Evolutionary conservation across 2,797 vertebrate genomes (phyloP).

Genomic region (Acrocephalus scirpaceus): DNA sequence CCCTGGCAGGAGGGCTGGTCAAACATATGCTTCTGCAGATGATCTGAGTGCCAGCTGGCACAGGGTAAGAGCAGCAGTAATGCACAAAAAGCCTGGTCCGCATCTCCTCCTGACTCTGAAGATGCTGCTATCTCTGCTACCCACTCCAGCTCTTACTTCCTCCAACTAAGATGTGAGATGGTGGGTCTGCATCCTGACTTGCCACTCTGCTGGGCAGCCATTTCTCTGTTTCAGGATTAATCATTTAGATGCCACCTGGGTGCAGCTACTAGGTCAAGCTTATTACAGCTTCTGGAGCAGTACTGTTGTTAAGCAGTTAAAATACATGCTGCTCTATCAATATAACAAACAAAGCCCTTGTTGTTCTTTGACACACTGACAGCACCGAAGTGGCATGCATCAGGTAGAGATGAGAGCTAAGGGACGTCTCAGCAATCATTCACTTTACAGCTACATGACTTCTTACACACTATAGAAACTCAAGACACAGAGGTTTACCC

Average conservation of each 20-base stretch:
- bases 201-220: not conserved
- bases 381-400: not conserved
- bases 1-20: constrained; percentile 12
- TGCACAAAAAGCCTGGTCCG: not conserved
- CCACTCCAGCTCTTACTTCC: not conserved
- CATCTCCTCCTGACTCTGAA: not conserved
- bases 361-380: not conserved
- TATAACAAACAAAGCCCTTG: not conserved
- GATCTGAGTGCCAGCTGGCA: constrained; percentile 24
- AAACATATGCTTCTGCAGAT: constrained; percentile 40
- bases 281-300: not conserved
- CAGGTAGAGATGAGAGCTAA: not conserved
- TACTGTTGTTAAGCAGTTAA: constrained; percentile 12
- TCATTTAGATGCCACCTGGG: not conserved
- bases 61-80: not conserved
- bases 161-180: not conserved
- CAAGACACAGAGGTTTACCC: rapidly evolving
- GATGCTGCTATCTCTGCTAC: not conserved
- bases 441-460: not conserved
- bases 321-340: not conserved
- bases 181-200: not conserved
- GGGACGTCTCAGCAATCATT: not conserved
- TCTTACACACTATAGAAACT: not conserved
- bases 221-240: not conserved
- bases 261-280: not conserved